Evolutionary conservation across 2,888 invertebrate species (phyloP).

Genomic region (Cephus pygmeus): DNA sequence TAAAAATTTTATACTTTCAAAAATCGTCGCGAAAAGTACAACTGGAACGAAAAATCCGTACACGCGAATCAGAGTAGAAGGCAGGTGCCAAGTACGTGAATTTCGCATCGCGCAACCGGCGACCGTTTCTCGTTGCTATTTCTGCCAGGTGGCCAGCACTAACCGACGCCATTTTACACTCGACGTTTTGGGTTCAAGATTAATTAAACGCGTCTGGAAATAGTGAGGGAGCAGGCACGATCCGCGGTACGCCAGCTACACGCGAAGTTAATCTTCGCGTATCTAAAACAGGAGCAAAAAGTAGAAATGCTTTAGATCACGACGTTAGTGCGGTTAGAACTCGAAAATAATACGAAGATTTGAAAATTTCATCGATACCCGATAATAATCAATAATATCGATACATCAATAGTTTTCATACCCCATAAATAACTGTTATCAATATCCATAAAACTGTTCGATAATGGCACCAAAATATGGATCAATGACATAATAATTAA

Average conservation of each 20-base stretch:
- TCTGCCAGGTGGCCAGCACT: slow-evolving; percentile 55
- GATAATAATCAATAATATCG: neutral
- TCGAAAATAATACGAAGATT: neutral
- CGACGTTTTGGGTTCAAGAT: slow-evolving; percentile 60
- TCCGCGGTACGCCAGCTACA: slow-evolving; percentile 24
- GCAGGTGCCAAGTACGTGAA: slow-evolving; percentile 51
- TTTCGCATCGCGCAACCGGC: slow-evolving; percentile 31
- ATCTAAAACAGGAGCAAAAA: slow-evolving; percentile 19
- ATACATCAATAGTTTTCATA: neutral
- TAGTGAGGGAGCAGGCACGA: slow-evolving; percentile 37
- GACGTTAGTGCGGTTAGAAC: neutral
- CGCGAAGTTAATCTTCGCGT: slow-evolving; percentile 41
- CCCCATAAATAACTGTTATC: neutral
- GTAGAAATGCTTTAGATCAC: neutral
- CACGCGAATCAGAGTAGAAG: slow-evolving; percentile 7
- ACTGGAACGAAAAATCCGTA: neutral
- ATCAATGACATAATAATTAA: neutral
- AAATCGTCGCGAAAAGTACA: neutral
- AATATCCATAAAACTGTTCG: neutral
- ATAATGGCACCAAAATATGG: neutral
- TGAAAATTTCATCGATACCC: neutral
- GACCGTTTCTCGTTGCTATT: slow-evolving; percentile 49
- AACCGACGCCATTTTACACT: slow-evolving; percentile 45
- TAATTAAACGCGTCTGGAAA: slow-evolving; percentile 61
- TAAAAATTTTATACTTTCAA: neutral